phyloP scores from a whole-genome alignment of 2,888 invertebrate species.

The Malthinus seriepunctatus region DNA sequence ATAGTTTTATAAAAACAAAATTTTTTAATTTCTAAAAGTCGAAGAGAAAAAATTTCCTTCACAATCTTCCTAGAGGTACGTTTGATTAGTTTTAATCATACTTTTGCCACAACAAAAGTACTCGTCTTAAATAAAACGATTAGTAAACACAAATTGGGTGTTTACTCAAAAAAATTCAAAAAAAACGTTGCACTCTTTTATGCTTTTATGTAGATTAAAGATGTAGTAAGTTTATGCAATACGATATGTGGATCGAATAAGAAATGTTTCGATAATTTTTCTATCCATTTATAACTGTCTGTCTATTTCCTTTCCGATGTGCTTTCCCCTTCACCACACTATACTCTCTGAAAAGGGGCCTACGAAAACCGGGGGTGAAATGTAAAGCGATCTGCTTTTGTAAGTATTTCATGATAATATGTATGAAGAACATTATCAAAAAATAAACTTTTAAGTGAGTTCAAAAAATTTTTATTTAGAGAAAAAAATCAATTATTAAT shows the following conservation, averaged over 20 bases:
- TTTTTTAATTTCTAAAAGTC: neutral
- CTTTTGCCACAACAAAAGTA: too few relatives aligned
- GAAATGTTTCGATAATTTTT: constrained; percentile 68
- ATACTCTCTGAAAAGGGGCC: constrained; percentile 22
- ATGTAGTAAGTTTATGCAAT: constrained; percentile 38
- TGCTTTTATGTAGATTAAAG: constrained; percentile 4
- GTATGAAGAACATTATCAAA: constrained; percentile 10
- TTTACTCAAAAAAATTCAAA: constrained; percentile 4
- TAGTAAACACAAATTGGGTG: too few relatives aligned
- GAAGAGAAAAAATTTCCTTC: neutral
- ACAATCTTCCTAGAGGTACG: too few relatives aligned
- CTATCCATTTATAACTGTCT: constrained; percentile 73
- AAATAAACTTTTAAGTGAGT: constrained; percentile 25
- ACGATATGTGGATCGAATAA: constrained; percentile 53
- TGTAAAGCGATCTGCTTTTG: constrained; percentile 28
- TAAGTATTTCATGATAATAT: constrained; percentile 27
- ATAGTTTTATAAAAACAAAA: constrained; percentile 14
- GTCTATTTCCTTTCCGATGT: constrained; percentile 64
- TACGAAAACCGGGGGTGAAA: constrained; percentile 27
- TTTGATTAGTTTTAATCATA: too few relatives aligned
- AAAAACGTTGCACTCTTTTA: constrained; percentile 17
- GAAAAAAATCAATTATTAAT: neutral
- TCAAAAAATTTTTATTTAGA: neutral
- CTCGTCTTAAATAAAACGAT: too few relatives aligned
- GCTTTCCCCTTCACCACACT: constrained; percentile 45